Percentiles rank a stretch among this genome's conserved stretches.
Conservation (phyloP, 1,140 invertebrate genomes). For the Cataglyphis hispanica region DNA sequence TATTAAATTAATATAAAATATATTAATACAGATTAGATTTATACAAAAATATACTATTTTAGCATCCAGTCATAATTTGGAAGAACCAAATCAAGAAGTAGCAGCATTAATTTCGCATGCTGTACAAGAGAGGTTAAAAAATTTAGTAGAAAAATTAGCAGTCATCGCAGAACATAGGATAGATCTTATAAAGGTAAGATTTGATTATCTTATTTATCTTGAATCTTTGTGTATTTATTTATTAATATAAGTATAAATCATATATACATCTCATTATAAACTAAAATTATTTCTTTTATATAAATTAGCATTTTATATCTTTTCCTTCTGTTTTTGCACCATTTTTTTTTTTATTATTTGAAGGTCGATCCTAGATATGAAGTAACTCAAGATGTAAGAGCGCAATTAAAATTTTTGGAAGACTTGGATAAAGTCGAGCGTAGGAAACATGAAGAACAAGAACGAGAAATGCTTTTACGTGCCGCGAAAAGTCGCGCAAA, state of each 20-base stretch:
- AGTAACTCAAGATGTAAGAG: constrained; percentile 95
- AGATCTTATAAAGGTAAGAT: constrained; percentile 93
- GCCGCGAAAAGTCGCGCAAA: constrained; percentile 98
- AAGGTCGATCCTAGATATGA: constrained; percentile 96
- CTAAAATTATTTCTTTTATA: constrained; percentile 25
- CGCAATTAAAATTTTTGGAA: constrained; percentile 98
- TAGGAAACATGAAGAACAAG: constrained; percentile 97
- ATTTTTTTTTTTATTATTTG: constrained; percentile 2
- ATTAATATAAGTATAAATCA: not conserved
- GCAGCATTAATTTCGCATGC: constrained; percentile 97
- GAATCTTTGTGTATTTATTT: not conserved
- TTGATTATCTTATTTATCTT: not conserved
- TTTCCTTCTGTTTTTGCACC: not conserved
- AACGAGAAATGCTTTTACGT: constrained; percentile 95
- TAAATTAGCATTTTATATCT: constrained; percentile 14
- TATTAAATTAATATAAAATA: not conserved
- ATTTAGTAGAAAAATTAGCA: constrained; percentile 96
- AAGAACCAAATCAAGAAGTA: constrained; percentile 96
- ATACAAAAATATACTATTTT: constrained; percentile 74
- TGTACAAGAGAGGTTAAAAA: constrained; percentile 97
- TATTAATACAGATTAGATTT: not conserved
- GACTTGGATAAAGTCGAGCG: constrained; percentile 97
- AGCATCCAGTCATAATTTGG: constrained; percentile 93
- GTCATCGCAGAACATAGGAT: constrained; percentile 97
- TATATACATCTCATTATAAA: not conserved